Base-by-base conservation (phyloP, 2,113 vertebrate genomes). In the Entomyzon cyanotis region DNA sequence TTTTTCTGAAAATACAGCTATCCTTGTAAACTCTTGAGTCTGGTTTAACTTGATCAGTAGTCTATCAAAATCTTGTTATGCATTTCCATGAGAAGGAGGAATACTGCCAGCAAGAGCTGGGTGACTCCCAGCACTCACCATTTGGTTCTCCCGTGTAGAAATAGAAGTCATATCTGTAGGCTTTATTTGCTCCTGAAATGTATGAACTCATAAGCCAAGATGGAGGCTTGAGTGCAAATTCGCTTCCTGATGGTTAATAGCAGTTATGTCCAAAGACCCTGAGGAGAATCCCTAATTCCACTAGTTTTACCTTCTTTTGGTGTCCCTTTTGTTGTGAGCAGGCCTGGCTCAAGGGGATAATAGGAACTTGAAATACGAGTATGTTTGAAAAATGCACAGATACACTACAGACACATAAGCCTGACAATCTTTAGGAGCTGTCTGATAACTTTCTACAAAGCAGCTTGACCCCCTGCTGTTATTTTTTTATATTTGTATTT, bases 401-500 rank as follows among this genome's bases (percentile, higher is more conserved):
- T 30, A 79, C 11, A 4, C 67, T 76, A 31, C 50, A 63, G 75
- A 47, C 59, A 27, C 33, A 18, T 58, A 83, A 85, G 68, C 79
- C 15, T 86, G 82, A 67, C 79, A 67, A 23, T 86, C 63, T 93
- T 95, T 58, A 94, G 90, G 89, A 95, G 78, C 79, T 86, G 75
- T 70, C 63, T 91, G 82, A 82, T 95, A 91, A 93, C 78, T 93
- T 94, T 86, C 76, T 95, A 84, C 82, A 80, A 89, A 93, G 82
- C 59, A 86, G 64, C 79, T 88, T 76, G 63, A 95, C 82, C 79
- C 78, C 64, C 75, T 74, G 31, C 84, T 90, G 88, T 88, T 96
- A 63, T 86, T 88, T 96, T 87, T 94, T 91, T 93, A 41, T 88
- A 80, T 88, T 93, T 70, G 35, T 93, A 67, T 91, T 95, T 95